Evolutionary conservation across 2,888 invertebrate species (phyloP), one percentile per base, ranked within the genome.

Genomic region (Brachypterus glaber): DNA sequence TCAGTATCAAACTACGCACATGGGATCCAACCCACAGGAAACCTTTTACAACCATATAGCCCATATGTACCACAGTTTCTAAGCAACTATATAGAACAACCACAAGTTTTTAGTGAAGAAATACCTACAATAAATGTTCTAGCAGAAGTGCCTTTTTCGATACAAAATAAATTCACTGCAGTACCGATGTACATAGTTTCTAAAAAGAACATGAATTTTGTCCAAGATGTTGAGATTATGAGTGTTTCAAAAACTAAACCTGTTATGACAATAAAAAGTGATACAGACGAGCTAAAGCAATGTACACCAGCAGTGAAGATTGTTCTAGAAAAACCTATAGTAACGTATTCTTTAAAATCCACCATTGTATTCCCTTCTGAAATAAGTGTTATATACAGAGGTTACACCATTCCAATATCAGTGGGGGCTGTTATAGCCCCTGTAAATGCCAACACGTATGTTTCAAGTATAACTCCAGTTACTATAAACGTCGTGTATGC

Each of bases 341-440:
- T 64, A 16, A 56, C 67, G 9, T 58, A 62, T 31, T 59, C 57
- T 31, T 52, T 64, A 37, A 61, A 62, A 44, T 59, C 61, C 9
- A 56, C 57, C 33, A 59, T 69, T 18, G 49, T 66, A 9, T 69
- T 69, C 48, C 69, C 69, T 2, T 50, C 63, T 2, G 59, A 62
- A 39, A 57, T 68, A 26, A 55, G 58, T 30, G 63, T 69, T 30
- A 37, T 60, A 3, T 62, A 66, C 45, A 60, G 59, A 13, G 62
- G 61, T 3, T 54, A 60, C 30, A 58, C 56, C 37, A 60, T 68
- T 44, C 64, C 66, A 1, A 59, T 69, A 17, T 55, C 49, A 18
- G 62, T 69, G 18, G 68, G 67, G 2, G 65, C 67, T 12, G 62
- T 69, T 9, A 55, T 69, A 5, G 69, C 66, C 4, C 68, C 69